Base-by-base conservation (phyloP, 2,888 invertebrate genomes). In the Calameuta idolon region DNA sequence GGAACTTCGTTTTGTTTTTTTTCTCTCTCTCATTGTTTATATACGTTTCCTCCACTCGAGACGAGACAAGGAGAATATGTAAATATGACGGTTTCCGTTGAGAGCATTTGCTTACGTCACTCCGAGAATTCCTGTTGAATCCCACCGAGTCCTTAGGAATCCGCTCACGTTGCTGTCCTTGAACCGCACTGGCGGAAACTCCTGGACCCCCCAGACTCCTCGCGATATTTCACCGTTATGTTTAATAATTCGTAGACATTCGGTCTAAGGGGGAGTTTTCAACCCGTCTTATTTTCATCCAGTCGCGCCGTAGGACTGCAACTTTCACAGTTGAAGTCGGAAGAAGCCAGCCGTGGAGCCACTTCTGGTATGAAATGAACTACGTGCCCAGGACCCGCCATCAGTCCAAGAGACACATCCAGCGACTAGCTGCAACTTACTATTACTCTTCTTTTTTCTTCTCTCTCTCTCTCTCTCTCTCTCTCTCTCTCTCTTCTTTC, bases 231-330 rank as follows among this genome's bases (percentile, higher is more conserved):
- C 83, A 86, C 81, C 79, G 81, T 86, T 85, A 84, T 81, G 83
- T 84, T 87, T 85, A 88, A 88, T 89, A 87, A 89, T 89, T 87
- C 85, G 81, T 79, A 77, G 79, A 83, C 79, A 76, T 82, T 75
- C 75, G 35, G 71, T 69, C 23, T 30, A n/a, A n/a, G 31, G 37
- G 3, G 23, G 1, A 73, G 12, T n/a, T 34, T 55, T 55, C 23
- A 55, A 55, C 9, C 55, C 9, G 55, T 9, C 23, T 55, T 23
- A 23, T 23, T 55, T 55, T 55, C 9, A 23, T 55, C 55, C 15
- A 23, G 55, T 23, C 5, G 15, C 55, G 23, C 55, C 33, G 33
- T 23, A 55, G 23, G 23, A 76, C 77, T 73, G 77, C 68, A 75
- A 78, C 79, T 76, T 80, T 40, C 37, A 77, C 37, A 69, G 35